Conservation (phyloP, 2,888 invertebrate genomes). For the Prosapia bicincta region DNA sequence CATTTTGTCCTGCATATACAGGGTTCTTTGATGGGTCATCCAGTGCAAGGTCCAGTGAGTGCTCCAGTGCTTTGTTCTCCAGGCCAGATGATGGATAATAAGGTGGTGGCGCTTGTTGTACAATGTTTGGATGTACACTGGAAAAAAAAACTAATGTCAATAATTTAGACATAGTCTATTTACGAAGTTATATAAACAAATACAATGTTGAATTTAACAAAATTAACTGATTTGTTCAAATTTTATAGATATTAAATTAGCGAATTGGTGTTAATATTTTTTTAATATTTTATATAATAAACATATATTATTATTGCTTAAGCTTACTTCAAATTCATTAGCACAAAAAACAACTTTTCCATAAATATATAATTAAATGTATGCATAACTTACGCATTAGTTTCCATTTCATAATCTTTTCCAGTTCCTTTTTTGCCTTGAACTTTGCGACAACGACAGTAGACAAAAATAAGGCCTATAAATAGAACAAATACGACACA, state of each 20-base stretch:
- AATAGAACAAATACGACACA: conserved; percentile 77
- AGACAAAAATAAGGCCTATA: conserved; percentile 70
- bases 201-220: too few species aligned
- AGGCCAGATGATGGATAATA: conserved; percentile 84
- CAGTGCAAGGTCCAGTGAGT: conserved; percentile 80
- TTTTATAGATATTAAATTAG: too few species aligned
- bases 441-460: conserved; percentile 80
- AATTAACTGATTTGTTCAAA: too few species aligned
- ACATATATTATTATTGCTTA: too few species aligned
- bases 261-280: too few species aligned
- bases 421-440: conserved; percentile 76
- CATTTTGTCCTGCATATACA: conserved; percentile 78
- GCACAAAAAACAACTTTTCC: too few species aligned
- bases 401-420: conserved; percentile 90
- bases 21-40: conserved; percentile 79
- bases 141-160: conserved; percentile 28
- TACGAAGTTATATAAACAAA: too few species aligned
- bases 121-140: conserved; percentile 74
- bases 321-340: too few species aligned
- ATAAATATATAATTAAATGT: neutral
- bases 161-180: too few species aligned
- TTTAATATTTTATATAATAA: too few species aligned
- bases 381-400: conserved; percentile 50
- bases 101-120: conserved; percentile 82
- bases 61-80: conserved; percentile 89